Base-by-base conservation (phyloP, 1,140 invertebrate genomes). In the Meteorus sp. region DNA sequence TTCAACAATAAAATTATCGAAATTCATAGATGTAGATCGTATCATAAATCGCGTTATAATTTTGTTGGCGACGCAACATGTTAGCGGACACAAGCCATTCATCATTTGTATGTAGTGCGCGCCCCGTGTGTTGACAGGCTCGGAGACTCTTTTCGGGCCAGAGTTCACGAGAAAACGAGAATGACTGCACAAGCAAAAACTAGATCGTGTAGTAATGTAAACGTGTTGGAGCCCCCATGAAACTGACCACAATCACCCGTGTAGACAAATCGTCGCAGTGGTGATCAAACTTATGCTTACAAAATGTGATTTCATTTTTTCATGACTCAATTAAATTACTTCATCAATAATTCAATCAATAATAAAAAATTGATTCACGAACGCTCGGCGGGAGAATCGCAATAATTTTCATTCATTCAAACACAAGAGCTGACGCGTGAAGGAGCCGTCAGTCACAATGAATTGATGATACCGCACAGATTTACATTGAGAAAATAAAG, bases 61-160 rank as follows among this genome's bases (percentile, higher is more conserved):
- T 63, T 80, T 78, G 75, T 78, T 78, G 76, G 50, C 76, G 56
- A 64, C 69, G 65, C 62, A 75, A 77, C 71, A 78, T 72, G 73
- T 72, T 56, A 70, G 71, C 68, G 69, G 48, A 50, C 47, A 62
- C 23, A 17, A 33, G 52, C 69, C 73, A 79, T 80, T 77, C 76
- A 75, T 80, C 77, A 80, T 77, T 64, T 62, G 33, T 61, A 54
- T n/a, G 13, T 20, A 33, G 59, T 69, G 68, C 76, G 70, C 73
- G 75, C 74, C 75, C 71, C 70, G 61, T 79, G 76, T 80, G 78
- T 80, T 80, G 78, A 80, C 78, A 80, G 72, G 70, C 48, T 43
- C 67, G 59, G 65, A 70, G 73, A n/a, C 71, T 64, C 67, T 72
- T 76, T 72, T 44, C 59, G 51, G 75, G 76, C 63, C 70, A 65